A percentile compares a stretch with the other conserved stretches of the same genome.
Evolutionary conservation across 2,797 vertebrate genomes (phyloP).

Genomic region (Sebastes elongatus): DNA sequence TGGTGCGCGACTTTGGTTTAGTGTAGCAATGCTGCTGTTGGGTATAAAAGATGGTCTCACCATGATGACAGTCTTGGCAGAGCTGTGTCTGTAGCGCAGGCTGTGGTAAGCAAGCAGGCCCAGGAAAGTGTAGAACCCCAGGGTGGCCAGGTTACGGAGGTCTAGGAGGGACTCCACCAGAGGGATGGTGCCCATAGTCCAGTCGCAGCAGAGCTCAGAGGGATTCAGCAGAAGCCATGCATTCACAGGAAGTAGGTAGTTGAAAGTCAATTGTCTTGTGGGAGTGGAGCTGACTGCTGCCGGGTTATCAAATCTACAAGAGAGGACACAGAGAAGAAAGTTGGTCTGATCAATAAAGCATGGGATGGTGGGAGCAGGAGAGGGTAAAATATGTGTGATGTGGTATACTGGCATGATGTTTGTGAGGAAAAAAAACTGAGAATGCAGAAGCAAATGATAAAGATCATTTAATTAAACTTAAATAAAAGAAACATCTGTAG

Average conservation of each 20-base stretch:
- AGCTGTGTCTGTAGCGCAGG: constrained; percentile 87
- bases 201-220: constrained; percentile 97
- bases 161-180: constrained; percentile 93
- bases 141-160: constrained; percentile 91
- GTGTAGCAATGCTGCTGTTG: not conserved
- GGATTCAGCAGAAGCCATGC: constrained; percentile 97
- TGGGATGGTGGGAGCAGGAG: not conserved
- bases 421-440: not conserved
- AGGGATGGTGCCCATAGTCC: constrained; percentile 99
- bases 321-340: constrained; percentile 9
- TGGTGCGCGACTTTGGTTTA: not conserved
- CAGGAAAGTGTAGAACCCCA: constrained; percentile 89
- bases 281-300: constrained; percentile 95
- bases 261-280: constrained; percentile 94
- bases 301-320: constrained; percentile 96
- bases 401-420: not conserved
- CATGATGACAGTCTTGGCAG: constrained; percentile 95
- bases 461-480: no score
- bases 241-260: constrained; percentile 97
- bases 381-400: not conserved
- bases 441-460: not conserved
- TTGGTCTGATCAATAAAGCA: not conserved
- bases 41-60: constrained; percentile 34
- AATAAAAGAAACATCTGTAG: no score
- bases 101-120: constrained; percentile 89